Conservation (phyloP, 2,888 invertebrate species). For the Mesochorus sp. region DNA sequence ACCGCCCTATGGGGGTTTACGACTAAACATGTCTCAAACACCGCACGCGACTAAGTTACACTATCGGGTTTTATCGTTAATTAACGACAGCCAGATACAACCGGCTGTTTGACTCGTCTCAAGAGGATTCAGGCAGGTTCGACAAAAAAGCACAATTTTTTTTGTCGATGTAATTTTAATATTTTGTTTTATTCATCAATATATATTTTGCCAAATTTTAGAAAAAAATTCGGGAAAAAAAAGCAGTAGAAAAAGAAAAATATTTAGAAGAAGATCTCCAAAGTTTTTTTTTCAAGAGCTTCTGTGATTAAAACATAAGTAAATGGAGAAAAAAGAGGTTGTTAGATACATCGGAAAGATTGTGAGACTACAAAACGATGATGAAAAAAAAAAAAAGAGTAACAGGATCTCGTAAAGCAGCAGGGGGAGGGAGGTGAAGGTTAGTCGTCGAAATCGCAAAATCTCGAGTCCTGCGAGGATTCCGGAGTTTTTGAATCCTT, state of each 20-base stretch:
- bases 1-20: neutral
- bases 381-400: slow-evolving; percentile 23
- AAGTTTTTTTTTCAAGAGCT: no score
- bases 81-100: neutral
- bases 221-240: no score
- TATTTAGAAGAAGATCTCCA: no score
- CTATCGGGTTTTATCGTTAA: neutral
- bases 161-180: no score
- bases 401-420: slow-evolving; percentile 46
- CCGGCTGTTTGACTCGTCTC: neutral
- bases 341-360: neutral
- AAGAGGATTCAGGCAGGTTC: no score
- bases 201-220: no score
- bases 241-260: no score
- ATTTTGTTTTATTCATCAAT: no score
- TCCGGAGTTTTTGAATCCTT: slow-evolving; percentile 40
- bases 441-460: slow-evolving; percentile 35
- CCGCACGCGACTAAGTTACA: neutral
- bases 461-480: slow-evolving; percentile 38
- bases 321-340: no score
- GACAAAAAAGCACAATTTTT: no score
- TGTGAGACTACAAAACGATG: neutral
- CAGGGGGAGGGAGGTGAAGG: slow-evolving; percentile 10
- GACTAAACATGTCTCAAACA: neutral
- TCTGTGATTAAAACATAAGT: no score